Evolutionary conservation across 2,888 invertebrate genomes (phyloP).

Genomic region (Platycnemis pennipes): DNA sequence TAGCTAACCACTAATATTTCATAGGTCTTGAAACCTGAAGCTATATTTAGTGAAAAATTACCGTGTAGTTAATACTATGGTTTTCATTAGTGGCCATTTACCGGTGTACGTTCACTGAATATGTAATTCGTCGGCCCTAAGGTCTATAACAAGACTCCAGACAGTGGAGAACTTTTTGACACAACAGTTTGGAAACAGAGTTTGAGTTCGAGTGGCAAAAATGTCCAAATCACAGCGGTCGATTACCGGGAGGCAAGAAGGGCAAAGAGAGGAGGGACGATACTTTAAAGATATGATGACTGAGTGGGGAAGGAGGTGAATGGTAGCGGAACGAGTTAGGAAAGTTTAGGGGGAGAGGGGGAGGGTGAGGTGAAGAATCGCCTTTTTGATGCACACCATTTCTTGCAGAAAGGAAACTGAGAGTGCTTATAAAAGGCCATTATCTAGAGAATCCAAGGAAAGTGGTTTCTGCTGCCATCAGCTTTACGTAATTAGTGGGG

Average conservation of each 20-base stretch:
- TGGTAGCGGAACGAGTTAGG: neutral
- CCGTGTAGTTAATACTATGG: too few species aligned
- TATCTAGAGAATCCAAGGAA: constrained; percentile 61
- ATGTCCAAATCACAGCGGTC: neutral
- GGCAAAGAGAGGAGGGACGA: neutral
- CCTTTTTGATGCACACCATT: constrained; percentile 59
- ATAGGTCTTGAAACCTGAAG: too few species aligned
- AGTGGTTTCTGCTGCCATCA: constrained; percentile 66
- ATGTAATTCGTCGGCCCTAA: too few species aligned
- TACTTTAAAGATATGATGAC: neutral
- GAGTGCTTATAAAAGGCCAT: constrained; percentile 68
- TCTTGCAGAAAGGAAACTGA: constrained; percentile 62
- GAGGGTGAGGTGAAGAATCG: neutral
- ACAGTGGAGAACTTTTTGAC: too few species aligned
- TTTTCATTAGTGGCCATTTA: too few species aligned
- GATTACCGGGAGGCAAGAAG: neutral
- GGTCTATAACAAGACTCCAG: too few species aligned
- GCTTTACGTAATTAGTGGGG: constrained; percentile 63
- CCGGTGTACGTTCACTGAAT: too few species aligned
- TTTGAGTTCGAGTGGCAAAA: neutral
- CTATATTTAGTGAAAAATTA: too few species aligned
- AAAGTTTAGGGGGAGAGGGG: neutral
- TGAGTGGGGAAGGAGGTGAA: neutral
- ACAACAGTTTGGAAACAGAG: too few species aligned
- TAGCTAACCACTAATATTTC: too few species aligned